Evolutionary conservation across 2,797 vertebrate genomes (phyloP), one percentile per base, ranked within the genome.

Genomic region (Scyliorhinus canicula): DNA sequence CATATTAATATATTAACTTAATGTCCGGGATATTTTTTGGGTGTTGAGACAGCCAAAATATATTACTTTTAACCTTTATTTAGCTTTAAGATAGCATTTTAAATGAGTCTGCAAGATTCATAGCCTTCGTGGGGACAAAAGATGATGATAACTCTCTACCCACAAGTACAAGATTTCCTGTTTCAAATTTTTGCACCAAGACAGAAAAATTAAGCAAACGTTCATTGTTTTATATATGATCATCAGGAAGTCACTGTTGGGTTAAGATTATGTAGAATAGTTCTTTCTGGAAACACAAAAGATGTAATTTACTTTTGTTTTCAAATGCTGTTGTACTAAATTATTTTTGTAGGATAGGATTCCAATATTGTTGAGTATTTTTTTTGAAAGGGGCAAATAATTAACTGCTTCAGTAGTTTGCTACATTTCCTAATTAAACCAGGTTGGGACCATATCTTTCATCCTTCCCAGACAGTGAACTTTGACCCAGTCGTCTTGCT

Each of bases 381-480:
- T 74, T 52, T 94, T 74, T n/a, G 65, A 71, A 19, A n/a, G 28
- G 31, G 31, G 57, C 16, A 74, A 47, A 21, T 19, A 91, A 65
- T 21, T 44, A 60, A 24, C 55, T 11, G 31, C 28, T 74, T 74
- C 50, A 74, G 67, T 93, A 35, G 47, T 50, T 94, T 50, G 44
- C 31, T 71, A 74, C 9, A 28, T 74, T 94, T 52, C 67, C 67
- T 52, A 74, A 47, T 94, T 31, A 69, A 94, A 55, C 26, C 28
- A 74, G 31, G 2, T 94, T 94, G 65, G 67, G 67, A 11, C 67
- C 50, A 94, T n/a, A 71, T 94, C 67, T 94, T 94, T 52, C 47
- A 94, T 52, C 28, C 93, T 94, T 94, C 47, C 93, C 47, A 94
- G 93, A 69, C 67, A 94, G 67, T 74, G 93, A 94, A 94, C 44